Evolutionary conservation across 2,888 invertebrate genomes (phyloP), one percentile per base, ranked within the genome.

Genomic region (Agriotes lineatus): DNA sequence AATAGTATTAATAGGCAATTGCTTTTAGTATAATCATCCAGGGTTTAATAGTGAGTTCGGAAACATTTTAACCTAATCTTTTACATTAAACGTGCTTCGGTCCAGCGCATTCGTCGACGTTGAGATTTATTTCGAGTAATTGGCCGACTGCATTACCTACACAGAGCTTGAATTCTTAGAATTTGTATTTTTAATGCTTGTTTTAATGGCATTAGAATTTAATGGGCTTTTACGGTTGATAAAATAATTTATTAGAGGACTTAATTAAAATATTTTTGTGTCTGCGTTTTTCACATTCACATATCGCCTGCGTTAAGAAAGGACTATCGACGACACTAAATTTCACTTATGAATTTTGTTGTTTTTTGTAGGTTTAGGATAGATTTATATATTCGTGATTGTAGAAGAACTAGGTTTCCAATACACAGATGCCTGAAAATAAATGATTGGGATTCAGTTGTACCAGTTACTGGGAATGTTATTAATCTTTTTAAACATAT

Each of bases 1-100:
- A 82, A 80, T 79, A 80, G 79, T 82, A 83, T 82, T 83, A 82
- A 83, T 83, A 82, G 82, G 81, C 82, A 78, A 82, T 82, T 82
- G 78, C 83, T 83, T 82, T 83, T 81, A 83, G 79, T 79, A 80
- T 82, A 82, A 82, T 82, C 82, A 77, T 78, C 72, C 75, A 78
- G 75, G 77, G 76, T 65, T 68, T 80, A 81, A 80, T 80, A 73
- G 79, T 75, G 76, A 79, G 77, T 75, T 80, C 76, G 75, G 78
- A 80, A 80, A 81, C 80, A 78, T 81, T 82, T 81, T 79, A 77
- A 80, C 77, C 76, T 81, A 82, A 82, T 82, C 82, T 81, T 81
- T 79, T 78, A 82, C 81, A 79, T 82, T 80, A 80, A 82, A 81
- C 78, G 79, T 70, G 69, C 70, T 72, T 74, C 76, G 72, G 75